Evolutionary conservation across 2,797 vertebrate species (phyloP), one percentile per base, ranked within the genome.

Genomic region (Synaphobranchus kaupii): DNA sequence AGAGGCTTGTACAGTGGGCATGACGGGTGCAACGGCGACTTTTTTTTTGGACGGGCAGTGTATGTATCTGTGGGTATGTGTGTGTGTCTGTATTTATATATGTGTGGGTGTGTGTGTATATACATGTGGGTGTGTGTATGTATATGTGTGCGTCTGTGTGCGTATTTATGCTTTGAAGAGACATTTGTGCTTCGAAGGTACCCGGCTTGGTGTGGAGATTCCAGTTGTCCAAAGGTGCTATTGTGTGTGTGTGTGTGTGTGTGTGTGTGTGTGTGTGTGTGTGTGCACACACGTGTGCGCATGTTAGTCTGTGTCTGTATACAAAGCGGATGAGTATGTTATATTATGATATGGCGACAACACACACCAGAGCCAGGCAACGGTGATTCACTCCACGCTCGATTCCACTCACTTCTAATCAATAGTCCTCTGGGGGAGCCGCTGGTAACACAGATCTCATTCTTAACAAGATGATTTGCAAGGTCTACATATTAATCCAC

Each of bases 201-300:
- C 39, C 39, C 39, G 39, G 39, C 39, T 39, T 39, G 39, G 3
- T 39, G 39, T 39, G 39, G 39, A 39, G 39, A 39, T 1, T n/a
- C n/a, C 39, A 39, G 39, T 39, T 39, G 39, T 39, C 39, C 39
- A 39, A 39, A 39, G 39, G 39, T 39, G 39, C 39, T 39, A 39
- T 39, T 39, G 39, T 39, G 39, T n/a, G 7, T 82, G 66, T 82
- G 63, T 12, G 44, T 44, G 82, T 63, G 39, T 34, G 73, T 54
- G 48, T 83, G 76, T 58, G 47, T 86, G 34, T 80, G 66, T 86
- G 86, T 58, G 73, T 66, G 54, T 50, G 31, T 84, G n/a, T 54
- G 28, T 28, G 31, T 87, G 56, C 81, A 89, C 17, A 20, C 1
- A 13, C 20, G 20, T 44, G 17, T 78, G 15, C 22, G 73, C 47